These are phyloP conservation scores for Lemur catta DNA, from an alignment of 2,797 vertebrate genomes.

Conservation along the genomic window DNA sequence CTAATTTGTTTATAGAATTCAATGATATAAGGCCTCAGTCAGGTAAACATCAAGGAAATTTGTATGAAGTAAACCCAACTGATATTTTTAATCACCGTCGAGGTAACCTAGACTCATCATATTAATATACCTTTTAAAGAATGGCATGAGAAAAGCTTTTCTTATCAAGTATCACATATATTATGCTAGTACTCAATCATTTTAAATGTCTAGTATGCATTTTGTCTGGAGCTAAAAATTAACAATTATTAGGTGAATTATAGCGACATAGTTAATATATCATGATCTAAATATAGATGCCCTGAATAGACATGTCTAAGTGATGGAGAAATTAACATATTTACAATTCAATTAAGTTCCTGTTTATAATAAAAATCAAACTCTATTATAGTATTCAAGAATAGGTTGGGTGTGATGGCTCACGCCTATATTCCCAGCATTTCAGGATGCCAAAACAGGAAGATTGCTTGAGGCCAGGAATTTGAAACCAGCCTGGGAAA, in stretches of 20 bases:
- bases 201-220: background rate
- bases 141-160: background rate
- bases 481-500: no score
- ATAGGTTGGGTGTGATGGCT: no score
- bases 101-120: background rate
- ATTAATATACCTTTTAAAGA: background rate
- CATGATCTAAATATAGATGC: background rate
- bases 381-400: background rate
- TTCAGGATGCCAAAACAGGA: no score
- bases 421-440: no score
- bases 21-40: background rate
- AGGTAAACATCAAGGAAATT: background rate
- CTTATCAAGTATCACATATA: background rate
- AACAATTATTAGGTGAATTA: background rate
- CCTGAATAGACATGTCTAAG: background rate
- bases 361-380: background rate
- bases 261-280: background rate
- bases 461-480: no score
- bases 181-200: background rate
- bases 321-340: background rate
- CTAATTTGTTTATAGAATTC: background rate
- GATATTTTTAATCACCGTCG: no score
- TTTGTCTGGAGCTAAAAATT: background rate
- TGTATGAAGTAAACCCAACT: background rate
- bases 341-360: background rate